Percentiles rank a stretch among this genome's conserved stretches.
Conservation (phyloP, 1,140 invertebrate species). For the Druon quercuslanigerum region DNA sequence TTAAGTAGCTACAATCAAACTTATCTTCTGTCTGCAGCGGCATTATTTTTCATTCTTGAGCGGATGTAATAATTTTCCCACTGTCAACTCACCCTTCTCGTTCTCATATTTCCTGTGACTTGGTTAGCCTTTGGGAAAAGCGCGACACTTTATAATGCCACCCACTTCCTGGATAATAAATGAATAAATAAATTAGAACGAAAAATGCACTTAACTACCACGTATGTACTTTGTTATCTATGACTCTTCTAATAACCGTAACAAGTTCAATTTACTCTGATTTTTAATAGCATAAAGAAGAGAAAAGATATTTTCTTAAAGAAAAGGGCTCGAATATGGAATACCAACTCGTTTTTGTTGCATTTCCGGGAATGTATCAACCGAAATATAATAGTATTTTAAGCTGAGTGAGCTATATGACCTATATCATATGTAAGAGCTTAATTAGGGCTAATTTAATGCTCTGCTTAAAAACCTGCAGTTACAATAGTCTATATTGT, state of each 20-base stretch:
- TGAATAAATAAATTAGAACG: constrained; percentile 22
- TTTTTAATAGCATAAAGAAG: too few species aligned
- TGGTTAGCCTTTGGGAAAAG: constrained; percentile 5
- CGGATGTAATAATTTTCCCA: constrained; percentile 22
- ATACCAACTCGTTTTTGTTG: too few species aligned
- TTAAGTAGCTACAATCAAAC: too few species aligned
- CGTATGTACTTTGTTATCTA: not conserved
- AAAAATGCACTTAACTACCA: constrained; percentile 15
- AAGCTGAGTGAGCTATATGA: too few species aligned
- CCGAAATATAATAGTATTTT: too few species aligned
- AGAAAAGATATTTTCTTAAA: too few species aligned
- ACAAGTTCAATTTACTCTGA: not conserved
- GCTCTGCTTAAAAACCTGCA: too few species aligned
- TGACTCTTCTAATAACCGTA: not conserved
- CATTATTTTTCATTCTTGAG: constrained; percentile 29
- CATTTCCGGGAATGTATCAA: too few species aligned
- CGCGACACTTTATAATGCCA: constrained; percentile 11
- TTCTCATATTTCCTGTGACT: not conserved
- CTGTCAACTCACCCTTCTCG: not conserved
- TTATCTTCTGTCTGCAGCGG: constrained; percentile 20
- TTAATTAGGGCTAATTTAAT: too few species aligned
- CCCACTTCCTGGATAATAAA: constrained; percentile 12
- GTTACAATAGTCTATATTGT: too few species aligned
- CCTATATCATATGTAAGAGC: too few species aligned
- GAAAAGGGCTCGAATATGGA: too few species aligned